These are phyloP conservation scores for Bubo bubo DNA, from an alignment of 2,113 vertebrate genomes.

Conservation along the genomic window DNA sequence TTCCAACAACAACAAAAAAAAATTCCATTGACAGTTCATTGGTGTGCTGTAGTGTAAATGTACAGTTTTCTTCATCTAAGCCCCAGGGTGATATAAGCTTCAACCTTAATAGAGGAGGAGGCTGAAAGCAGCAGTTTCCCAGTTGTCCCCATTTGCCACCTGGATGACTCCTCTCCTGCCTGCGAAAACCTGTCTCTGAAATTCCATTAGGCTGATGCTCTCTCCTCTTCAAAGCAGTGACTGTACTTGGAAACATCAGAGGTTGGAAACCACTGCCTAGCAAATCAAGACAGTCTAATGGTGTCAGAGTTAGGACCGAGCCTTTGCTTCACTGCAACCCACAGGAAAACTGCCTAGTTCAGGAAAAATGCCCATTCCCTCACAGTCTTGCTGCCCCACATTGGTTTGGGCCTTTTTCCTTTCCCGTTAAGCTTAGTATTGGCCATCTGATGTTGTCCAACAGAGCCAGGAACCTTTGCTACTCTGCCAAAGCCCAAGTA, in stretches of 20 bases:
- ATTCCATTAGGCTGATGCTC: neutral
- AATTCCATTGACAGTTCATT: neutral
- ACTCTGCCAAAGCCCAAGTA: neutral
- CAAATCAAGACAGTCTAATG: neutral
- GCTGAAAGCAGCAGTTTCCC: neutral
- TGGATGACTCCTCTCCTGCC: neutral
- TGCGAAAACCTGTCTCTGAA: neutral
- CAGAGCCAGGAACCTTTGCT: neutral
- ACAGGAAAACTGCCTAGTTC: neutral
- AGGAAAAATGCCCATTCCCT: neutral
- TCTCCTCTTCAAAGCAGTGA: neutral
- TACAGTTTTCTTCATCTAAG: neutral
- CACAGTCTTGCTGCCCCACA: neutral
- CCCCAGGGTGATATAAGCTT: neutral
- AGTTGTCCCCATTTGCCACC: neutral
- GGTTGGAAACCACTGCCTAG: neutral
- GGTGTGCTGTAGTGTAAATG: neutral
- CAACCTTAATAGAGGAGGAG: neutral
- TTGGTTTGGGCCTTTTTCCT: neutral
- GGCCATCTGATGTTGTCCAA: neutral
- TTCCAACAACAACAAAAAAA: neutral
- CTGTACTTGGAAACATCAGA: neutral
- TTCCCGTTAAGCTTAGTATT: neutral
- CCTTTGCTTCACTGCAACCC: neutral
- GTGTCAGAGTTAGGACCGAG: neutral